These are phyloP conservation scores for Byasa hedistus DNA, from an alignment of 2,888 invertebrate species.

Conservation along the genomic window DNA sequence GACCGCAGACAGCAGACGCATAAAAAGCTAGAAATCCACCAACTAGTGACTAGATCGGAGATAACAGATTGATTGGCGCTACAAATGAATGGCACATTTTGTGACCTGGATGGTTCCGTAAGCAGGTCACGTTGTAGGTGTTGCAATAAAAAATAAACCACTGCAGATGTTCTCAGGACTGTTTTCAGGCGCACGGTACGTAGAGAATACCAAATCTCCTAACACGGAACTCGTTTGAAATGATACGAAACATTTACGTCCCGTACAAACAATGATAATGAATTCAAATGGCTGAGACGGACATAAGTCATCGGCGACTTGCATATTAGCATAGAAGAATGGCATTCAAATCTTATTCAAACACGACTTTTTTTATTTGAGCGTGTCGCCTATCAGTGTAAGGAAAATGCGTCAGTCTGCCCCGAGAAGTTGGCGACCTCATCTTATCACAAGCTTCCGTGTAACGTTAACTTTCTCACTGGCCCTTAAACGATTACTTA, in stretches of 20 bases:
- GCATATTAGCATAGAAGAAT: slow-evolving; percentile 29
- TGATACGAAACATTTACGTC: slow-evolving; percentile 34
- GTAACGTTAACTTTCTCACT: slow-evolving; percentile 19
- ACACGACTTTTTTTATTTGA: slow-evolving; percentile 18
- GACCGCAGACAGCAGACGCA: slow-evolving; percentile 73
- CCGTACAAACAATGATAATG: slow-evolving; percentile 31
- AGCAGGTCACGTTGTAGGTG: slow-evolving; percentile 62
- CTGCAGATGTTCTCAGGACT: slow-evolving; percentile 51
- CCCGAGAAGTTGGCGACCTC: slow-evolving; percentile 12
- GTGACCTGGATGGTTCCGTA: slow-evolving; percentile 62
- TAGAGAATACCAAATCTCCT: slow-evolving; percentile 52
- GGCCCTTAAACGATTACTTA: slow-evolving; percentile 17
- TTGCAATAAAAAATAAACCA: slow-evolving; percentile 59
- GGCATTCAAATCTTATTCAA: slow-evolving; percentile 21
- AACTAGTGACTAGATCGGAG: slow-evolving; percentile 70
- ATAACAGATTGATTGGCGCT: slow-evolving; percentile 76
- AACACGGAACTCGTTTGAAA: slow-evolving; percentile 45
- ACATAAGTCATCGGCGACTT: slow-evolving; percentile 31
- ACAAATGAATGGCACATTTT: slow-evolving; percentile 68
- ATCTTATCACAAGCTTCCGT: slow-evolving; percentile 25
- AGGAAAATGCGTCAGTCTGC: slow-evolving; percentile 1
- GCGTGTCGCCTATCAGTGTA: slow-evolving; percentile 8
- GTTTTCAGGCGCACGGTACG: slow-evolving; percentile 51
- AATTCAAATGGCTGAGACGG: slow-evolving; percentile 31
- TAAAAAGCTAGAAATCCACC: slow-evolving; percentile 75